Evolutionary conservation across 2,888 invertebrate species (phyloP).

Genomic region (Nebria salina): DNA sequence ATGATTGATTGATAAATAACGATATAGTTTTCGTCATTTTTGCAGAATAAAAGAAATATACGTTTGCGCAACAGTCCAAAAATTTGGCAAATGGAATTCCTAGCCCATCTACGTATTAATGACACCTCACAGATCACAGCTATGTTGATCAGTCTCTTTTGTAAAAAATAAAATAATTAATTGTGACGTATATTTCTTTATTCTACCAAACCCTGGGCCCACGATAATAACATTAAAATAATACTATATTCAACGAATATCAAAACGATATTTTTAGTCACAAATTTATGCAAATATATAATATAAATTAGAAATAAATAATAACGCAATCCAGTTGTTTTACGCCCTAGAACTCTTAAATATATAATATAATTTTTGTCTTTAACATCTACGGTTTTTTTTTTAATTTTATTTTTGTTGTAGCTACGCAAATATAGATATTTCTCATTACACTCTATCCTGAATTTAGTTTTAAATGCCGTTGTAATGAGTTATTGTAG

Average conservation of each 20-base stretch:
- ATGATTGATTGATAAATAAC: not conserved
- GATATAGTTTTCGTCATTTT: not conserved
- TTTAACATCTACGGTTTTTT: conserved; percentile 29
- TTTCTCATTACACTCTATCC: conserved; percentile 31
- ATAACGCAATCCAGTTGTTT: conserved; percentile 30
- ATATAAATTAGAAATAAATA: conserved; percentile 43
- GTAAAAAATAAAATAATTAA: not conserved
- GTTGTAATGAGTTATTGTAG: conserved; percentile 53
- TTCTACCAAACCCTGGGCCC: not conserved
- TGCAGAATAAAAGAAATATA: not conserved
- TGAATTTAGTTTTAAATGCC: conserved; percentile 42
- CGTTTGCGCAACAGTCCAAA: conserved; percentile 27
- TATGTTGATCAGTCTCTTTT: conserved; percentile 31
- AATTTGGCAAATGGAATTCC: conserved; percentile 42
- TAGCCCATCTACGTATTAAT: conserved; percentile 25
- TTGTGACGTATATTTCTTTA: conserved; percentile 5
- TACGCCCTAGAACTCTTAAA: conserved; percentile 44
- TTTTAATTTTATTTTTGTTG: not conserved
- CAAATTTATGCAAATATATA: conserved; percentile 13
- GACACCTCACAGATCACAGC: conserved; percentile 35
- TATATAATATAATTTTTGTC: conserved; percentile 42
- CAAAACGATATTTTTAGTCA: conserved; percentile 35
- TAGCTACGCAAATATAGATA: conserved; percentile 43
- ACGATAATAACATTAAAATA: conserved; percentile 32
- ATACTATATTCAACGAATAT: conserved; percentile 42